Conservation (phyloP, 2,113 vertebrate genomes). For the Cyprinodon variegatus region DNA sequence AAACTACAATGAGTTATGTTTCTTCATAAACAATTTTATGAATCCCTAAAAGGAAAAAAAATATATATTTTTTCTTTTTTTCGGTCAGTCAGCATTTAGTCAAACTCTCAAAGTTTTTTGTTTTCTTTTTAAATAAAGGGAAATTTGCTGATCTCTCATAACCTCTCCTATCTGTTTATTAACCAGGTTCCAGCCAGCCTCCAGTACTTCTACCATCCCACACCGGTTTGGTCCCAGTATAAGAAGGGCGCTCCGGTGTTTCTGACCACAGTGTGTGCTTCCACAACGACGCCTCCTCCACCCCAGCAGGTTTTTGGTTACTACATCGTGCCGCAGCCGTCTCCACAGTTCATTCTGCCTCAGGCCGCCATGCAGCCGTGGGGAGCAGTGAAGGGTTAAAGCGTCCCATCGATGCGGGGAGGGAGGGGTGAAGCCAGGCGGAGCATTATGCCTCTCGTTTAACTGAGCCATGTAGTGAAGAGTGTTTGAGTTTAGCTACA, state of each 20-base stretch:
- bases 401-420: neutral
- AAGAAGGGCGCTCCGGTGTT: slow-evolving; percentile 69
- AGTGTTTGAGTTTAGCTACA: slow-evolving; percentile 23
- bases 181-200: slow-evolving; percentile 60
- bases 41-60: neutral
- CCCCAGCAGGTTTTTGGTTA: slow-evolving; percentile 71
- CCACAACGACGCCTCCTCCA: slow-evolving; percentile 50
- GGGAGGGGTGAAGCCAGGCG: slow-evolving; percentile 7
- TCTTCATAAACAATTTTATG: neutral
- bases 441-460: slow-evolving; percentile 24
- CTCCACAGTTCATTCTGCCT: slow-evolving; percentile 80
- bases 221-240: slow-evolving; percentile 73
- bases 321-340: slow-evolving; percentile 71
- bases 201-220: slow-evolving; percentile 76
- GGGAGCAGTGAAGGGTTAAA: slow-evolving; percentile 65
- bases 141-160: slow-evolving; percentile 9
- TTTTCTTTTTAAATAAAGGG: neutral
- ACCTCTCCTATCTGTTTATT: slow-evolving; percentile 5
- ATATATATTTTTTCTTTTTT: neutral
- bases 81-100: neutral
- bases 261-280: slow-evolving; percentile 67
- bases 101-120: neutral
- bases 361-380: slow-evolving; percentile 74
- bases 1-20: neutral
- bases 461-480: slow-evolving; percentile 39